Base-by-base conservation (phyloP, 2,797 vertebrate genomes). In the Pteropus rufus region DNA sequence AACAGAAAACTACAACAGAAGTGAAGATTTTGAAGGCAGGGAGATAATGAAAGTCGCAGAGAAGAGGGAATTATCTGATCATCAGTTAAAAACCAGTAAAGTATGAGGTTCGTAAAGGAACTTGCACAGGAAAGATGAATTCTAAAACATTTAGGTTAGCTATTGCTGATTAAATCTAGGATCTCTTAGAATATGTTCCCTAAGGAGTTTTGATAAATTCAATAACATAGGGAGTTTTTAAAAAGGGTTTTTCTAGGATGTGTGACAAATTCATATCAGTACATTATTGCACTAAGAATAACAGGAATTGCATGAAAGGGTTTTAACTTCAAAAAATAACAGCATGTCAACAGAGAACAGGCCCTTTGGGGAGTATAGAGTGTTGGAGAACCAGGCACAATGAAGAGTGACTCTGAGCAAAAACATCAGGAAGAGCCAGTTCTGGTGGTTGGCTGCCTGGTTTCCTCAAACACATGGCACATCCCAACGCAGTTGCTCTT, bases 401-500 rank as follows among this genome's bases (percentile, higher is more conserved):
- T 1, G 76, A 73, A 76, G 41, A 77, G 39, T 1, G 26, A 49
- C 46, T 81, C 82, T 26, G 44, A 88, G 44, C 54, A 29, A 44
- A 16, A 93, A 5, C 10, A 19, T 8, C 44, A 18, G 44, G 26
- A 92, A 80, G 46, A 95, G 73, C 54, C 39, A 2, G 16, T 0
- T 5, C 58, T 21, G 26, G 64, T 36, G 29, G 79, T 24, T 76
- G 77, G 65, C 46, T 93, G 91, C 75, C 89, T 44, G 52, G 92
- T n/a, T 46, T 82, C 83, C 34, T 60, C 65, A 46, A n/a, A 54
- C 81, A 94, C 60, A n/a, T 0, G 12, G 89, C 69, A 39, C 54
- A 52, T 70, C 94, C 92, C 58, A 60, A 75, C 6, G 0, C 81
- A 29, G 69, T 88, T 96, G 97, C 91, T 96, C 95, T 96, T 96